Conservation (phyloP, 2,888 invertebrate species). For the Listrodromus nycthemerus region DNA sequence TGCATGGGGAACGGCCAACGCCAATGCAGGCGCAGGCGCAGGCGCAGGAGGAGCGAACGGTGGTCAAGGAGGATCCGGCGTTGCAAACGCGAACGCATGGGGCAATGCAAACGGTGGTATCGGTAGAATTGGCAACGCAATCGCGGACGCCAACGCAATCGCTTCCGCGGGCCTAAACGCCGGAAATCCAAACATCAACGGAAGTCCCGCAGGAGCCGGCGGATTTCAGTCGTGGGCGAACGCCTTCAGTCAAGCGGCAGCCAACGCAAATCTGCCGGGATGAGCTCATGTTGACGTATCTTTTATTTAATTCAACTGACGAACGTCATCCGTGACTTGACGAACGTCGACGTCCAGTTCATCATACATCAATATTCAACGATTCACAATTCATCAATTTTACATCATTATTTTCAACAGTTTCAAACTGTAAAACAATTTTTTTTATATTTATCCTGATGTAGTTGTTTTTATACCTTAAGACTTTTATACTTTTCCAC, state of each 20-base stretch:
- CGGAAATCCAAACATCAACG: slow-evolving; percentile 69
- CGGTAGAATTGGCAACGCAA: slow-evolving; percentile 67
- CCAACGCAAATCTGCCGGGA: slow-evolving; percentile 69
- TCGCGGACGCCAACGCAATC: slow-evolving; percentile 67
- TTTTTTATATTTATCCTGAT: not conserved
- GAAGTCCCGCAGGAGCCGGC: slow-evolving; percentile 53
- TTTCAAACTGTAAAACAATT: not conserved
- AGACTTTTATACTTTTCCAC: not conserved
- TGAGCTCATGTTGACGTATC: slow-evolving; percentile 74
- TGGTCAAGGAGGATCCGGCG: no score
- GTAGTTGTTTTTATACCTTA: not conserved
- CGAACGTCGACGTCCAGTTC: not conserved
- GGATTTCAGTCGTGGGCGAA: slow-evolving; percentile 71
- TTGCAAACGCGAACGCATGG: not conserved
- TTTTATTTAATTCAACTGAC: not conserved
- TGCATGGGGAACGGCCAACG: no score
- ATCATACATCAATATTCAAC: not conserved
- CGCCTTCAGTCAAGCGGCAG: slow-evolving; percentile 72
- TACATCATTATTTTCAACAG: not conserved
- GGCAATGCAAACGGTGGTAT: slow-evolving; percentile 67
- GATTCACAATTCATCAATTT: not conserved
- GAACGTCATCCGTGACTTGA: not conserved
- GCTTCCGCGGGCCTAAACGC: slow-evolving; percentile 67
- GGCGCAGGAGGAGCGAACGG: no score
- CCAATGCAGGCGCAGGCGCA: no score